phyloP scores from a whole-genome alignment of 2,113 vertebrate genomes.

The Spea bombifrons region DNA sequence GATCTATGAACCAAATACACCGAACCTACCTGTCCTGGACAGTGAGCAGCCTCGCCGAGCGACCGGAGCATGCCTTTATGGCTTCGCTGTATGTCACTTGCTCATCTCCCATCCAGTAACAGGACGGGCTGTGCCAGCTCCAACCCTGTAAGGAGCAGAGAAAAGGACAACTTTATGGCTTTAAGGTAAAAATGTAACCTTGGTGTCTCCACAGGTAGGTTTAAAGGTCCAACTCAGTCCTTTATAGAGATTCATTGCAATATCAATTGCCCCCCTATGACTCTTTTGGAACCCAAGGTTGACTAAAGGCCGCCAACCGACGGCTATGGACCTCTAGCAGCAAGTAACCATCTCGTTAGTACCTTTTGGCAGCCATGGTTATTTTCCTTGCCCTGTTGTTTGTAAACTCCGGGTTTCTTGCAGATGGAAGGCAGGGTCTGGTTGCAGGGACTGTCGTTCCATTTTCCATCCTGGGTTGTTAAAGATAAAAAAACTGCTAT shows the following conservation, averaged over 20 bases:
- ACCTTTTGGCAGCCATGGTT: constrained; percentile 89
- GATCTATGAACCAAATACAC: neutral
- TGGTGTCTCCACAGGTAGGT: too few species aligned
- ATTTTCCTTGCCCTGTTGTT: constrained; percentile 71
- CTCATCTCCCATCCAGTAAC: constrained; percentile 89
- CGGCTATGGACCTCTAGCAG: too few species aligned
- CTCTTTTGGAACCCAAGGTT: too few species aligned
- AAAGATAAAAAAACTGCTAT: neutral
- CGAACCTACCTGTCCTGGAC: constrained; percentile 78
- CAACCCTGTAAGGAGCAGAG: constrained; percentile 72
- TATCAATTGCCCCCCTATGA: too few species aligned
- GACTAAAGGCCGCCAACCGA: too few species aligned
- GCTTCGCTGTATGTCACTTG: constrained; percentile 75
- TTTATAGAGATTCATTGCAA: too few species aligned
- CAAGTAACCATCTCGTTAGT: constrained; percentile 7
- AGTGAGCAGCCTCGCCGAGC: constrained; percentile 74
- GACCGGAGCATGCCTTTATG: constrained; percentile 72
- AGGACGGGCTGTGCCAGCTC: constrained; percentile 95
- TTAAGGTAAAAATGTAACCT: too few species aligned
- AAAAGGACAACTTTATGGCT: too few species aligned
- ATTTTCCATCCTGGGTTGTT: constrained; percentile 81
- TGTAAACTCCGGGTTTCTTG: constrained; percentile 83
- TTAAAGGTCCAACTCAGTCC: too few species aligned
- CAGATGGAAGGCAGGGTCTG: constrained; percentile 90
- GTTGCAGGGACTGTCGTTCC: constrained; percentile 96